Evolutionary conservation across 2,888 invertebrate species (phyloP).

Genomic region (Neoscelio sp.): DNA sequence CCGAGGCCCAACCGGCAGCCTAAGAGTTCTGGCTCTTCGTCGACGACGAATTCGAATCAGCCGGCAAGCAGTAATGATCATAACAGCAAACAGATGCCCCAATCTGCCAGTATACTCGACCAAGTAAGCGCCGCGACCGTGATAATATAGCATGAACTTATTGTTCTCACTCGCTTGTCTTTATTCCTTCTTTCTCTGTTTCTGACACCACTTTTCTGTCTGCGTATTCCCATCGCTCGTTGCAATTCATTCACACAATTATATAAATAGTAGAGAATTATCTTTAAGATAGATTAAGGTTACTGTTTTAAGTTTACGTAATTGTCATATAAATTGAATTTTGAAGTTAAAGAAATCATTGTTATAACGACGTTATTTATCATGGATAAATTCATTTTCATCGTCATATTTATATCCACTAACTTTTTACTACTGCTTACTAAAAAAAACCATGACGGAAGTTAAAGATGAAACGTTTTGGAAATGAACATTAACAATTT

Average conservation of each 20-base stretch:
- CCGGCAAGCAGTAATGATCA: constrained; percentile 78
- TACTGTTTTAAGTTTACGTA: neutral
- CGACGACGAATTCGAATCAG: constrained; percentile 77
- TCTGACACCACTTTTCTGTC: constrained; percentile 32
- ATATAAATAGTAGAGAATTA: neutral
- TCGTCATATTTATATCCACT: constrained; percentile 42
- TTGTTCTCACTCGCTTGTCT: constrained; percentile 52
- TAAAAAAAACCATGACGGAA: constrained; percentile 43
- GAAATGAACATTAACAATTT: constrained; percentile 29
- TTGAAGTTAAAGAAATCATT: no score
- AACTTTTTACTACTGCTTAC: constrained; percentile 55
- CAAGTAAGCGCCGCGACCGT: constrained; percentile 77
- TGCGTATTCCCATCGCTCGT: constrained; percentile 32
- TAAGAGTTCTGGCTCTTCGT: constrained; percentile 76
- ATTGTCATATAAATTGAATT: no score
- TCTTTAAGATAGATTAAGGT: constrained; percentile 53
- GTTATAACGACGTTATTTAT: no score
- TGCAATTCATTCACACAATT: constrained; percentile 13
- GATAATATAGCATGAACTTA: constrained; percentile 55
- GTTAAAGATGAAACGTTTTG: neutral
- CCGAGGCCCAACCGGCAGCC: constrained; percentile 85
- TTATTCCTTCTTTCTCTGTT: constrained; percentile 26
- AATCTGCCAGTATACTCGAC: constrained; percentile 81
- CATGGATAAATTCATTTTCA: constrained; percentile 27
- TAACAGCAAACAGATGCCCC: constrained; percentile 81